These are phyloP conservation scores for Frieseomelitta varia DNA, from an alignment of 1,140 invertebrate species.

Conservation along the genomic window DNA sequence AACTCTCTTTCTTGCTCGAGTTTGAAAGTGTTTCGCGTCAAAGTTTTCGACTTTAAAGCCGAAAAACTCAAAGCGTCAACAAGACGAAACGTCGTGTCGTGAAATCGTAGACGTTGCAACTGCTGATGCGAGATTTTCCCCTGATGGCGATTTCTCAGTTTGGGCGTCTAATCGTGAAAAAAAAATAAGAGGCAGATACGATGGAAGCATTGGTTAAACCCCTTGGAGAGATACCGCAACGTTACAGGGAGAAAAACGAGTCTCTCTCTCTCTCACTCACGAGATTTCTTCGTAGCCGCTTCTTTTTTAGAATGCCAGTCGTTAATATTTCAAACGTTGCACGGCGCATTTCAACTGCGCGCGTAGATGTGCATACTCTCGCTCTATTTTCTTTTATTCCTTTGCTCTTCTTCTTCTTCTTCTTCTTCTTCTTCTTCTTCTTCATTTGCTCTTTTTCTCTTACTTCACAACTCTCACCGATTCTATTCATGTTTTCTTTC, in stretches of 20 bases:
- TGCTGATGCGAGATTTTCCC: background rate
- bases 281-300: background rate
- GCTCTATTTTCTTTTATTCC: background rate
- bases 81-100: background rate
- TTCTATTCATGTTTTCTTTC: background rate
- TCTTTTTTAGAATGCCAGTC: background rate
- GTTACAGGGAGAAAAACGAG: background rate
- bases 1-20: background rate
- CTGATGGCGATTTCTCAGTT: constrained; percentile 18
- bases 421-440: background rate
- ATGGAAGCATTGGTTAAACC: background rate
- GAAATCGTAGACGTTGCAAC: constrained; percentile 12
- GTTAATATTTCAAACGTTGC: constrained; percentile 34
- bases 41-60: background rate
- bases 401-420: background rate
- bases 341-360: background rate
- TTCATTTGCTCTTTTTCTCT: no score
- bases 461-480: background rate
- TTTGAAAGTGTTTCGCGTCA: background rate
- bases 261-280: background rate
- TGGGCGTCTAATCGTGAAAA: constrained; percentile 9
- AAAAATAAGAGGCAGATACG: background rate
- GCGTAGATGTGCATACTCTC: constrained; percentile 1
- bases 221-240: background rate
- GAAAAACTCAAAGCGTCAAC: background rate